Evolutionary conservation across 2,888 invertebrate genomes (phyloP).

Genomic region (Orthosia gothica): DNA sequence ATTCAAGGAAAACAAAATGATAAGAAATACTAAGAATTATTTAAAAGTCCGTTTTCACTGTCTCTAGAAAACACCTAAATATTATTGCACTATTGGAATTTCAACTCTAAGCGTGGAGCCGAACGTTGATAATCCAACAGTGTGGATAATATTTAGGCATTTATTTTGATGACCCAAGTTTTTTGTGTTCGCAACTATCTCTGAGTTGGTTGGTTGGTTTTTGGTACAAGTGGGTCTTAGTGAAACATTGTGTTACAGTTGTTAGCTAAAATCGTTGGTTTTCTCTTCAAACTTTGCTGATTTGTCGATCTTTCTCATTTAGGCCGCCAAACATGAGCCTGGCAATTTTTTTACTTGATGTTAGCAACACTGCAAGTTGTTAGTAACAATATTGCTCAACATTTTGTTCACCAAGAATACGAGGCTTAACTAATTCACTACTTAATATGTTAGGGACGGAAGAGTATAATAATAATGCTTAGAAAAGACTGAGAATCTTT

Average conservation of each 20-base stretch:
- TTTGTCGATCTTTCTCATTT: background rate
- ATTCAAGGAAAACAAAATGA: slow-evolving; percentile 16
- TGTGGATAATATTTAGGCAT: background rate
- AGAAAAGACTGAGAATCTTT: slow-evolving; percentile 48
- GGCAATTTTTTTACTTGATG: background rate
- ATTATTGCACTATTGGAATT: background rate
- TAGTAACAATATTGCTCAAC: slow-evolving; percentile 7
- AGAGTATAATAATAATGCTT: slow-evolving; percentile 53
- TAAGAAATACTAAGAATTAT: background rate
- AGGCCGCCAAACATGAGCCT: background rate
- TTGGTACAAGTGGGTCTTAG: too few relatives aligned
- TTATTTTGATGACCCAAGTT: too few relatives aligned
- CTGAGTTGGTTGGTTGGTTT: too few relatives aligned
- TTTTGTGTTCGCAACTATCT: too few relatives aligned
- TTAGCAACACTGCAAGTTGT: background rate
- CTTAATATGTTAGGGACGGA: slow-evolving; percentile 68
- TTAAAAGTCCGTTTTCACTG: background rate
- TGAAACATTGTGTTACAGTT: background rate
- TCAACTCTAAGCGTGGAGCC: background rate
- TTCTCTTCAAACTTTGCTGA: background rate
- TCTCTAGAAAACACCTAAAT: background rate
- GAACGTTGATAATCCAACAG: background rate
- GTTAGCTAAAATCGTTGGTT: background rate
- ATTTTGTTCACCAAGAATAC: slow-evolving; percentile 18
- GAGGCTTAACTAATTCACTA: slow-evolving; percentile 44